Conservation (phyloP, 1,140 invertebrate genomes). For the Ditylenchus dipsaci region DNA sequence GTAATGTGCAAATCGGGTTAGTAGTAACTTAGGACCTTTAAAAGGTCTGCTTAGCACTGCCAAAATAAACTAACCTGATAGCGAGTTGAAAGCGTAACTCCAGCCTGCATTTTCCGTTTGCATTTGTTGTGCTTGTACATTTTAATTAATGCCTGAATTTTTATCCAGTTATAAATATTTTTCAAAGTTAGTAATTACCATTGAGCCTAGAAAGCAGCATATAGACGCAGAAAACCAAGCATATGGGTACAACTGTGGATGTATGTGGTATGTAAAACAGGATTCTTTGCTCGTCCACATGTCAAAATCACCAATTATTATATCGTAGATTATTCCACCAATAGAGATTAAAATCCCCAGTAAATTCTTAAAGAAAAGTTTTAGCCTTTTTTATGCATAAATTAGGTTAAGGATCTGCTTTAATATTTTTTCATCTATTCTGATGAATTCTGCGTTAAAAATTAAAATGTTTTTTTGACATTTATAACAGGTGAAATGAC, state of each 20-base stretch:
- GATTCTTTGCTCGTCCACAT: background rate
- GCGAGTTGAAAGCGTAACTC: background rate
- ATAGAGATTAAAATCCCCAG: background rate
- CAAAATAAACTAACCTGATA: background rate
- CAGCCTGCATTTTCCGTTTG: background rate
- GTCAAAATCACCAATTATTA: background rate
- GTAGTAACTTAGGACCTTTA: too few relatives aligned
- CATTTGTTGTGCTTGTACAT: background rate
- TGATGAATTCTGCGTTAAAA: too few relatives aligned
- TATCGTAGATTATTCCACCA: background rate
- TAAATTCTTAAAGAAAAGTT: background rate
- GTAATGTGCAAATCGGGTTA: too few relatives aligned
- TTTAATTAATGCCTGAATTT: too few relatives aligned
- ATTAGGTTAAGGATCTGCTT: too few relatives aligned
- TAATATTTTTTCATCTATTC: too few relatives aligned
- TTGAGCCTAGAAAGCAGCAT: background rate
- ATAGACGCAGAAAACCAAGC: background rate
- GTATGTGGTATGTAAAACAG: background rate
- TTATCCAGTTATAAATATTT: too few relatives aligned
- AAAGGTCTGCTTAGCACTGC: background rate
- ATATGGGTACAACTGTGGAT: background rate
- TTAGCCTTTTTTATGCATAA: too few relatives aligned
- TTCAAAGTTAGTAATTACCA: too few relatives aligned
- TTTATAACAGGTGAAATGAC: too few relatives aligned
- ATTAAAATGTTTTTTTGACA: too few relatives aligned